A percentile compares a stretch with the other conserved stretches of the same genome.
These are phyloP conservation scores for Halcyon chelicuti DNA, from an alignment of 2,797 vertebrate genomes.

Conservation along the genomic window DNA sequence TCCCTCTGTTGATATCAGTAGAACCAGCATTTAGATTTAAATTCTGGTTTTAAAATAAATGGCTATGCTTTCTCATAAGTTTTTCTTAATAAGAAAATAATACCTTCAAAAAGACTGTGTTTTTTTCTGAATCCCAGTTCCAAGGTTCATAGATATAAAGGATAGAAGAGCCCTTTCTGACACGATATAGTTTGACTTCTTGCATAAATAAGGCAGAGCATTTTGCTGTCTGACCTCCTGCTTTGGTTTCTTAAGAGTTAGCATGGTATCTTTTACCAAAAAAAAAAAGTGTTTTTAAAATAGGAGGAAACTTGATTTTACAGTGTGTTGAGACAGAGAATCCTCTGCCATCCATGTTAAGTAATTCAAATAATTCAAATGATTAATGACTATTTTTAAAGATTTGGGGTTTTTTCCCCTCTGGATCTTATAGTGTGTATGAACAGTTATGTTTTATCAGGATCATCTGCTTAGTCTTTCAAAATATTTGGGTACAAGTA, in stretches of 20 bases:
- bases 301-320: background rate
- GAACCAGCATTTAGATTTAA: background rate
- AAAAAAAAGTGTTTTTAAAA: background rate
- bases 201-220: background rate
- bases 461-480: background rate
- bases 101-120: background rate
- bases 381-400: background rate
- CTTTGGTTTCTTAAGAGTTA: background rate
- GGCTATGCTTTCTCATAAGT: background rate
- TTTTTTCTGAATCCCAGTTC: background rate
- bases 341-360: background rate
- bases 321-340: background rate
- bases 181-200: background rate
- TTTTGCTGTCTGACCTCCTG: background rate
- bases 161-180: background rate
- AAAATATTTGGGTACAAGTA: background rate
- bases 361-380: background rate
- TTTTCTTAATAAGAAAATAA: background rate
- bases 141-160: background rate
- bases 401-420: fast-evolving
- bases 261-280: background rate
- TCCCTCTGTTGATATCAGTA: background rate
- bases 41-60: background rate
- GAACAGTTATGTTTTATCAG: background rate
- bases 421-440: background rate